Base-by-base conservation (phyloP, 2,888 invertebrate species). In the Calephelis perditalis region DNA sequence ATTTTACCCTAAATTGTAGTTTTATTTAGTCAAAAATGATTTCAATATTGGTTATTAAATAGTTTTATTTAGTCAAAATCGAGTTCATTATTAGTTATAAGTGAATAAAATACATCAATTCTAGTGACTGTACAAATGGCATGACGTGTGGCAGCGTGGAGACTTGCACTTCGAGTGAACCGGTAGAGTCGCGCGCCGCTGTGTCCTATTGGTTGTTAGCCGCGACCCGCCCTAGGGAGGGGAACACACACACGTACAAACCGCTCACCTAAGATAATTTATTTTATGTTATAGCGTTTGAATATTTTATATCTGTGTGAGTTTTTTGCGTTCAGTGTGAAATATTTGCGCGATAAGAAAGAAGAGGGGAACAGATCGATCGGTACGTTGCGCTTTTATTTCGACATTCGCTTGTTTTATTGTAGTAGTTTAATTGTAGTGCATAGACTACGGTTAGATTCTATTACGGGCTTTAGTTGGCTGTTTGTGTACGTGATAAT, bases 271-370 rank as follows among this genome's bases (percentile, higher is more conserved):
- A 89, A 89, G 88, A 89, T 89, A 89, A 89, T 88, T 89, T 89
- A 89, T 89, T 89, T 89, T 89, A 89, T 88, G 87, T 87, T 89
- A 89, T 87, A 89, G 86, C 87, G 88, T 89, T 88, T 89, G 89
- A 89, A 89, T 89, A 89, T 89, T 89, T 89, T 89, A 89, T 89
- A 88, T 88, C 83, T 90, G 89, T 90, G 89, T 88, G 89, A 86
- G 89, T 89, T 90, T 90, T 89, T 90, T 90, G 89, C 88, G 88
- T 89, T 87, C 88, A 86, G 88, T 90, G 89, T 89, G 89, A 89
- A 90, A 89, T 88, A 90, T 89, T 88, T 81, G 88, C 88, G 86
- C 87, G 89, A 89, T 89, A 88, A 90, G 88, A 88, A 88, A 86
- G 84, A 86, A 86, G 87, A 86, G 87, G 88, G 87, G 87, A 85